Evolutionary conservation across 2,888 invertebrate genomes (phyloP).

Genomic region (Cheilosia pagana): DNA sequence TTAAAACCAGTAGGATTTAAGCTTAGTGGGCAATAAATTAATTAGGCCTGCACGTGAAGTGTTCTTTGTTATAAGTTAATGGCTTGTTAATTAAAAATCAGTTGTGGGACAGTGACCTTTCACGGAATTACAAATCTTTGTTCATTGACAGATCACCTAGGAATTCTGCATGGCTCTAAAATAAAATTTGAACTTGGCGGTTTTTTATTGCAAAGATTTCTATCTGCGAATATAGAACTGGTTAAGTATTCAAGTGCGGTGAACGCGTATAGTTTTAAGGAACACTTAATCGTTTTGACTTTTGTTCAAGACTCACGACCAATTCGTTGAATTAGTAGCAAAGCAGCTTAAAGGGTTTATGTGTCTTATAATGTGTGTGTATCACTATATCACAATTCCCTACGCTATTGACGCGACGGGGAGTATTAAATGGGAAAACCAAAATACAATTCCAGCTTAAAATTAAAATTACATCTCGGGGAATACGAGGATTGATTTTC

Average conservation of each 20-base stretch:
- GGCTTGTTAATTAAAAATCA: constrained; percentile 21
- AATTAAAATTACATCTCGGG: no score
- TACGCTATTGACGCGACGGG: no score
- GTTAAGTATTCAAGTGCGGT: constrained; percentile 3
- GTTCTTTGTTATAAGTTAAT: constrained; percentile 1
- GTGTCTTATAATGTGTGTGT: no score
- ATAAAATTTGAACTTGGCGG: constrained; percentile 15
- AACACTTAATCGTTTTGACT: background rate
- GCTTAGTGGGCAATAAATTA: constrained; percentile 4
- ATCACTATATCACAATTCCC: no score
- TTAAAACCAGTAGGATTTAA: background rate
- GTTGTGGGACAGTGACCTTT: constrained; percentile 35
- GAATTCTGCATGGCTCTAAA: constrained; percentile 26
- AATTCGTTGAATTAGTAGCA: background rate
- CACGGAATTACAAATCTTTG: background rate
- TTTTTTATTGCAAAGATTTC: constrained; percentile 10
- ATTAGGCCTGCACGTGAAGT: constrained; percentile 2
- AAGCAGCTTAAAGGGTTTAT: no score
- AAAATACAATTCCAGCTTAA: no score
- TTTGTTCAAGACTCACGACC: background rate
- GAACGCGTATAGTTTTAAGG: background rate
- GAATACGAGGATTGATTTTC: no score
- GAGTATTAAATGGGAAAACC: no score
- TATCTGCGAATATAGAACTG: background rate
- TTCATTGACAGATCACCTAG: constrained; percentile 32